Evolutionary conservation across 2,797 vertebrate genomes (phyloP), one percentile per base, ranked within the genome.

Genomic region (Danio jaintianensis): DNA sequence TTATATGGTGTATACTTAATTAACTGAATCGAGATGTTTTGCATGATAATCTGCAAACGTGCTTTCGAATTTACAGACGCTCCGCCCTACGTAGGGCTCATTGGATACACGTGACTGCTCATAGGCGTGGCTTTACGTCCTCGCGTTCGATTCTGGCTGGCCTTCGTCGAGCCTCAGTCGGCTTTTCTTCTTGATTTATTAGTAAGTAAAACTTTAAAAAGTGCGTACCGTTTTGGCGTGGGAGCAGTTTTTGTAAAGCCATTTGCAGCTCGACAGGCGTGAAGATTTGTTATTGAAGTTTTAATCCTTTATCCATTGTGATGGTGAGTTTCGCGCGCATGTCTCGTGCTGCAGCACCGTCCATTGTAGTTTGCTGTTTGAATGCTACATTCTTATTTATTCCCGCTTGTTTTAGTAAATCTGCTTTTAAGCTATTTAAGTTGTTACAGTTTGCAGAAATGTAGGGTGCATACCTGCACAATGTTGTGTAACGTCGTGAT

Each of bases 291-390:
- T 7, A 1, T 7, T 40, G 16, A 0, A 47, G 5, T 47, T 66
- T 64, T 52, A 6, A 5, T 36, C 59, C 7, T 20, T 38, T 61
- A 29, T 79, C 59, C 40, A 63, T 79, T 80, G 78, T 73, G 59
- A 36, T 10, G 78, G 69, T 73, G 59, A 80, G 76, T 75, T 86
- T 82, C 56, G 80, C 85, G 85, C 85, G 76, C 82, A 74, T 64
- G 75, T 67, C 20, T 15, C 67, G 62, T 56, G 71, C 56, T 38
- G 63, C 47, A n/a, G 16, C 43, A 8, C 12, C 4, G 22, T 18
- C 15, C 71, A 42, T 78, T 80, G 78, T 80, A 66, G 52, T 80
- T 36, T 11, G 59, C 20, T 18, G 16, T 10, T 71, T 29, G 2
- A 47, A 47, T 18, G 62, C 43, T 78, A 16, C 45, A 22, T 9